These are phyloP conservation scores for Phataginus tricuspis DNA, from an alignment of 2,797 vertebrate species.

Conservation along the genomic window DNA sequence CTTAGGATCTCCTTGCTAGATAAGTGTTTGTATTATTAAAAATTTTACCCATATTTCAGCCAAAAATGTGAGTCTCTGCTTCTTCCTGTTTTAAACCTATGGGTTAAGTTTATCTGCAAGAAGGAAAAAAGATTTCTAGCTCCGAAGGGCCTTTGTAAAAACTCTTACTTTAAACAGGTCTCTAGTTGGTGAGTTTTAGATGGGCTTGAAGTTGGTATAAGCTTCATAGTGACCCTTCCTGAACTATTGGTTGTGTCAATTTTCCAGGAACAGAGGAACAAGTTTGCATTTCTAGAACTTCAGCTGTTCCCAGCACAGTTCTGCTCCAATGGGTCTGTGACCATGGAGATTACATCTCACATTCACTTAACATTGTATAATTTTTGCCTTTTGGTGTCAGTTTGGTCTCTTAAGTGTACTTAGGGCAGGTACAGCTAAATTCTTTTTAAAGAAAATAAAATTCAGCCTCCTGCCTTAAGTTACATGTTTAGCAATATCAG, in stretches of 20 bases:
- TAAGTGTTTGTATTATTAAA: constrained; percentile 55
- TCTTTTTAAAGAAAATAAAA: constrained; percentile 43
- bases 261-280: constrained; percentile 33
- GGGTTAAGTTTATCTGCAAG: background rate
- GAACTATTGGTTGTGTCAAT: background rate
- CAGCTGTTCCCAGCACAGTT: background rate
- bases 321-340: background rate
- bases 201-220: background rate
- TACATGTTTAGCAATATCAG: constrained; percentile 8
- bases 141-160: constrained; percentile 52
- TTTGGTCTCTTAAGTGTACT: constrained; percentile 50
- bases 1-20: background rate
- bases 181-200: constrained; percentile 49
- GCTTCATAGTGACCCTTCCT: background rate
- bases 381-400: constrained; percentile 30
- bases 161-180: constrained; percentile 25
- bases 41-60: constrained; percentile 1
- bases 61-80: background rate
- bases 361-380: background rate
- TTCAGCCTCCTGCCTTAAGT: background rate
- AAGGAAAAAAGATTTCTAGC: constrained; percentile 46
- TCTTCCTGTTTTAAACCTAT: constrained; percentile 16
- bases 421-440: background rate
- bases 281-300: constrained; percentile 55
- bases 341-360: background rate